Evolutionary conservation across 2,113 vertebrate genomes (phyloP).

Genomic region (Vanacampus margaritifer): DNA sequence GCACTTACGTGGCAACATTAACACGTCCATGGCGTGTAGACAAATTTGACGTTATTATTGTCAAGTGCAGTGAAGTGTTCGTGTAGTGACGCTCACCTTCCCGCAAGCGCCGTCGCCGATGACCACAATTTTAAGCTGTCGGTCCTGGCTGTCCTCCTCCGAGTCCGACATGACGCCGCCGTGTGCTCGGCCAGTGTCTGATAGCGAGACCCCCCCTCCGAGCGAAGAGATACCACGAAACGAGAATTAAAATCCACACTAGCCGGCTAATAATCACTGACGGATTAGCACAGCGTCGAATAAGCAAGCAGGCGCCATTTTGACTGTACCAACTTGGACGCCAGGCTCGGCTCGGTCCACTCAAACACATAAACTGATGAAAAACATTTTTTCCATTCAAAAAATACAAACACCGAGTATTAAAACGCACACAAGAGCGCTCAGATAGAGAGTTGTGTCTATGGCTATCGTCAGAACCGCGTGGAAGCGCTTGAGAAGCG

Average conservation of each 20-base stretch:
- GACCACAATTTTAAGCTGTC: conserved; percentile 91
- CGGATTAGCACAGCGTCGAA: conserved; percentile 56
- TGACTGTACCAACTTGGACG: conserved; percentile 36
- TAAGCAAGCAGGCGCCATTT: conserved; percentile 77
- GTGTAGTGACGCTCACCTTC: conserved; percentile 81
- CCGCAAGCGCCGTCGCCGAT: conserved; percentile 94
- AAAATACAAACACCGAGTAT: neutral
- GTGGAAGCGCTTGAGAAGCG: conserved; percentile 9
- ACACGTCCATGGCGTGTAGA: neutral
- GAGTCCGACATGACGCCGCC: conserved; percentile 89
- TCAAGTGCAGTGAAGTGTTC: neutral
- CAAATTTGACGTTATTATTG: neutral
- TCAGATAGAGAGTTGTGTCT: neutral
- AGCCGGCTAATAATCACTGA: conserved; percentile 30
- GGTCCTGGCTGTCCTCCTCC: conserved; percentile 90
- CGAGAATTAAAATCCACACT: neutral
- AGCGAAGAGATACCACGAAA: neutral
- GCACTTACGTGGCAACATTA: neutral
- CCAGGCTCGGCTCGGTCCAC: conserved; percentile 18
- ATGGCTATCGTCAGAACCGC: neutral
- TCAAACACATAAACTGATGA: neutral
- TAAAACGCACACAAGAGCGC: neutral
- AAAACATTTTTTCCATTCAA: neutral
- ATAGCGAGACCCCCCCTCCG: neutral
- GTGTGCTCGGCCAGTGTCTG: neutral